phyloP scores from a whole-genome alignment of 2,888 invertebrate species.

The Physocephala rufipes region DNA sequence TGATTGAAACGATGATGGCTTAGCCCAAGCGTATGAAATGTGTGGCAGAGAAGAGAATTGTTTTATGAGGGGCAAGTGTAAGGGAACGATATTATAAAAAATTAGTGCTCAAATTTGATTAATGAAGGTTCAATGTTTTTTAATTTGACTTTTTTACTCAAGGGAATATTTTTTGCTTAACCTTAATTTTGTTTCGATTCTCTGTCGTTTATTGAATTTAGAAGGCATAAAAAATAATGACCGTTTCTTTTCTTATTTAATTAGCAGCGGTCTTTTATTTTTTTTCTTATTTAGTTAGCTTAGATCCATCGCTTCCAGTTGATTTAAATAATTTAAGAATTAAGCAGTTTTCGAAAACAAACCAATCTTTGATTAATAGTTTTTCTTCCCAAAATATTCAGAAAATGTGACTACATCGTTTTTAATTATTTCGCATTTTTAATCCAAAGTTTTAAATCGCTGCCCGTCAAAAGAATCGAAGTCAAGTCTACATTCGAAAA shows the following conservation, averaged over 20 bases:
- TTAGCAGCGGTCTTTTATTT: neutral
- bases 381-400: neutral
- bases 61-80: too few species aligned
- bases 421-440: constrained; percentile 1
- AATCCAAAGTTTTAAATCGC: neutral
- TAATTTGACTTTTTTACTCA: neutral
- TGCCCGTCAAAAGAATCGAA: neutral
- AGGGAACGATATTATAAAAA: too few species aligned
- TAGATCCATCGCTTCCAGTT: neutral
- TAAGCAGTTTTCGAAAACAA: too few species aligned
- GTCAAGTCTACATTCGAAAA: neutral
- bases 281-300: neutral
- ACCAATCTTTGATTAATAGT: neutral
- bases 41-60: too few species aligned
- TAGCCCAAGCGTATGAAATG: too few species aligned
- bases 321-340: neutral
- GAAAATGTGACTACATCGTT: neutral
- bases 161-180: too few species aligned
- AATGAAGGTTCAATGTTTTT: constrained; percentile 8
- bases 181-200: too few species aligned
- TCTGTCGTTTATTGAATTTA: too few species aligned
- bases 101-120: neutral
- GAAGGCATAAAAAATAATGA: too few species aligned
- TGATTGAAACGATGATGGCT: too few species aligned
- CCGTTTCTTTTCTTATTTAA: too few species aligned